Evolutionary conservation across 2,888 invertebrate species (phyloP).

Genomic region (Protodeltote pygarga): DNA sequence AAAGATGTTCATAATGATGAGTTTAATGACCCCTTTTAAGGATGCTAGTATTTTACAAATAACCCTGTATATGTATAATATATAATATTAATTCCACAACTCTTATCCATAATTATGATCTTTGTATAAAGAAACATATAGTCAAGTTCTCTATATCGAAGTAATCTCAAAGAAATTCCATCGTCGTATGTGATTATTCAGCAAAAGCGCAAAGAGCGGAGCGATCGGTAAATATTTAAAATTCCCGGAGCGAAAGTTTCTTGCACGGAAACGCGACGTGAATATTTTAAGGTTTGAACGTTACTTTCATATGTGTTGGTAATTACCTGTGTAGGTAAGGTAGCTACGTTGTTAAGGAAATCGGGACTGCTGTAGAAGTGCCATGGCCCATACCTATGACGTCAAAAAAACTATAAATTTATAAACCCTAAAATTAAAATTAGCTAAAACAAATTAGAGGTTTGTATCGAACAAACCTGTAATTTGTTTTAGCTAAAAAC

Average conservation of each 20-base stretch:
- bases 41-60: too few species aligned
- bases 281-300: constrained; percentile 49
- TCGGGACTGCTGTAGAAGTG: too few species aligned
- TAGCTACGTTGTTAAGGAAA: constrained; percentile 3
- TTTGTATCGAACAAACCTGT: too few species aligned
- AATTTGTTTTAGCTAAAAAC: too few species aligned
- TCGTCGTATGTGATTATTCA: constrained; percentile 46
- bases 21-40: too few species aligned
- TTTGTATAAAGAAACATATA: constrained; percentile 4
- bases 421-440: too few species aligned
- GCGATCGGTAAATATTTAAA: constrained; percentile 54
- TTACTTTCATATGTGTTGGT: constrained; percentile 49
- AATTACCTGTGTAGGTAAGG: constrained; percentile 38
- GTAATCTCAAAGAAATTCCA: constrained; percentile 47
- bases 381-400: too few species aligned
- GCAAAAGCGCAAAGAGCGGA: constrained; percentile 50
- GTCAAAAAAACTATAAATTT: too few species aligned
- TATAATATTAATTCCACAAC: too few species aligned
- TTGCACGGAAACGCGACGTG: constrained; percentile 38
- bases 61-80: too few species aligned
- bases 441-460: too few species aligned
- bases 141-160: constrained; percentile 24
- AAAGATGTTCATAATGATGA: too few species aligned
- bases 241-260: constrained; percentile 50
- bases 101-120: neutral